Percentiles rank a stretch among this genome's conserved stretches.
These are phyloP conservation scores for Periplaneta americana DNA, from an alignment of 1,140 invertebrate species.

Conservation along the genomic window DNA sequence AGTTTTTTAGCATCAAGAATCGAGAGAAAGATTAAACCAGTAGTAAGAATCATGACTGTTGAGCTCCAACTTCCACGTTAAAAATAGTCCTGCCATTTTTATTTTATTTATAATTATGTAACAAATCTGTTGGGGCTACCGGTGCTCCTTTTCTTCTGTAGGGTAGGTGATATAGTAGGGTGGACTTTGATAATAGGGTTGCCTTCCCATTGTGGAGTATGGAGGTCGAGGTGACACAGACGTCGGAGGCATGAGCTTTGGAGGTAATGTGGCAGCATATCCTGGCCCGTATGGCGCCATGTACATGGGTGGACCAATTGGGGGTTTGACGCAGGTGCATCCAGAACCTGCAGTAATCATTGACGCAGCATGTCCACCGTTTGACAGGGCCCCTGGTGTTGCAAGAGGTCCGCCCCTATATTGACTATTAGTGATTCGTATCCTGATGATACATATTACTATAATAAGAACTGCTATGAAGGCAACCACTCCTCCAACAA, in stretches of 20 bases:
- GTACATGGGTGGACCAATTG: slow-evolving; percentile 10
- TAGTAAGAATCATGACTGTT: too few relatives aligned
- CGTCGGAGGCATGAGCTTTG: neutral
- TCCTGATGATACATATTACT: slow-evolving; percentile 77
- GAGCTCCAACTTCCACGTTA: too few relatives aligned
- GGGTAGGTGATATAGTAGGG: slow-evolving; percentile 14
- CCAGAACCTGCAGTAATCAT: slow-evolving; percentile 27
- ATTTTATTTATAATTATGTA: neutral
- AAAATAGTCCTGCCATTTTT: too few relatives aligned
- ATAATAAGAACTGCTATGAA: slow-evolving; percentile 85
- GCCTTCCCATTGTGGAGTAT: slow-evolving; percentile 13
- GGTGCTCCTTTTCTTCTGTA: slow-evolving; percentile 13
- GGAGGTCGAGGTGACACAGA: slow-evolving; percentile 3
- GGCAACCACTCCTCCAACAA: slow-evolving; percentile 84
- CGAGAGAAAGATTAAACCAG: too few relatives aligned
- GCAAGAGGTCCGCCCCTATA: slow-evolving; percentile 59
- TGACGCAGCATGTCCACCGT: neutral
- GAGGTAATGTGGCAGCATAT: slow-evolving; percentile 10
- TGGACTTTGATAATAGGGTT: slow-evolving; percentile 11
- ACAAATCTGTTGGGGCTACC: slow-evolving; percentile 1
- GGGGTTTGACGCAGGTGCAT: slow-evolving; percentile 37
- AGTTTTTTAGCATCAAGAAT: too few relatives aligned
- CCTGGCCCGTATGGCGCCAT: slow-evolving; percentile 5
- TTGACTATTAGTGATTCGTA: slow-evolving; percentile 56
- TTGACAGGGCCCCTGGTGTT: slow-evolving; percentile 41